Conservation (phyloP, 2,113 vertebrate species). For the Arenaria interpres region DNA sequence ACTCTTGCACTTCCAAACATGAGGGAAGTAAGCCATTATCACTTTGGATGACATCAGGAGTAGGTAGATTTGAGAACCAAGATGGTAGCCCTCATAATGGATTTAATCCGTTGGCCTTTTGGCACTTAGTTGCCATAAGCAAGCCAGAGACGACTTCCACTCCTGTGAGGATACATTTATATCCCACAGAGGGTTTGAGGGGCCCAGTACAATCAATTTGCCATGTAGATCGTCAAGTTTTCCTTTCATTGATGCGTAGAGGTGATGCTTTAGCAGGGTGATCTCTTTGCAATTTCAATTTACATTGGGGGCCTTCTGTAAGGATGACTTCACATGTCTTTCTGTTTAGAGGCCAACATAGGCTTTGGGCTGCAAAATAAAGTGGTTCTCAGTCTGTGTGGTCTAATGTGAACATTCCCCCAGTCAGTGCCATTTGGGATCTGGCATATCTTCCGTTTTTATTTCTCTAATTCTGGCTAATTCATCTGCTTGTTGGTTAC, state of each 20-base stretch:
- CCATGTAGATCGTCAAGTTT: neutral
- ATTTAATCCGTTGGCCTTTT: neutral
- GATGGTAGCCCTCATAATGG: neutral
- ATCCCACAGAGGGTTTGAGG: neutral
- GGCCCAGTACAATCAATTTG: neutral
- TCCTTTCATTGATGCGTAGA: neutral
- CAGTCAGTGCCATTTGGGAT: no score
- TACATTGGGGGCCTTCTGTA: no score
- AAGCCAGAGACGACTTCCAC: neutral
- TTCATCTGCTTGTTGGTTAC: no score
- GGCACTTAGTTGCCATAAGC: neutral
- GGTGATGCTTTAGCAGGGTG: neutral
- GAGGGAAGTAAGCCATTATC: no score
- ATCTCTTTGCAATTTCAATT: no score
- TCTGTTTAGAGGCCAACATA: no score
- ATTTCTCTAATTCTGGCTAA: no score
- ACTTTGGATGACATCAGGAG: no score
- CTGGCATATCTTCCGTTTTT: no score
- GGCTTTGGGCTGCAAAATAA: no score
- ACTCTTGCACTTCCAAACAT: neutral
- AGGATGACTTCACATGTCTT: no score
- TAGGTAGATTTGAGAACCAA: neutral
- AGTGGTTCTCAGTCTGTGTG: neutral
- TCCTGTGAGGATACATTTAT: neutral
- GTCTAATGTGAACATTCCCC: neutral